Conservation (phyloP, 2,888 invertebrate species). For the Theretra japonica region DNA sequence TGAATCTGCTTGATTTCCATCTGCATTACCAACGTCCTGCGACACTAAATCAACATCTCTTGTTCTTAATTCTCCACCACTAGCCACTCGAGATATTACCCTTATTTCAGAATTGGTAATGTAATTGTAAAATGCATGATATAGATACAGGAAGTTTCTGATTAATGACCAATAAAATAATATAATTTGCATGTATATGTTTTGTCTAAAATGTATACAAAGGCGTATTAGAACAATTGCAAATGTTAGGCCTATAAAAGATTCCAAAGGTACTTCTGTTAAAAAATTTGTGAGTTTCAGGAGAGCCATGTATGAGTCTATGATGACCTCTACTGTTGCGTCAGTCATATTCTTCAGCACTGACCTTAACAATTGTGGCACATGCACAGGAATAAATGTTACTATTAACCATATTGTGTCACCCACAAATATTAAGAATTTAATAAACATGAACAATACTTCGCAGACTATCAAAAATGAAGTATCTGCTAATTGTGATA, state of each 20-base stretch:
- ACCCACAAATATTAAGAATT: constrained; percentile 64
- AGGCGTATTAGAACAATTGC: constrained; percentile 68
- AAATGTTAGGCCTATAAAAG: constrained; percentile 72
- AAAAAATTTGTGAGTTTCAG: constrained; percentile 73
- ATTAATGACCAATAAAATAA: constrained; percentile 66
- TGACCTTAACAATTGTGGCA: constrained; percentile 63
- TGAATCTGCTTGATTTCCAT: constrained; percentile 63
- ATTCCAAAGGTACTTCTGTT: constrained; percentile 78
- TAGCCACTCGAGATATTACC: constrained; percentile 65
- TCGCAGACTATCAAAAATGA: constrained; percentile 57
- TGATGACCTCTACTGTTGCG: constrained; percentile 46
- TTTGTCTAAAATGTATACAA: constrained; percentile 65
- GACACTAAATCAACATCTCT: constrained; percentile 49
- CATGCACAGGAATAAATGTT: constrained; percentile 73
- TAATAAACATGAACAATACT: constrained; percentile 60
- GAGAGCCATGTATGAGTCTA: constrained; percentile 67
- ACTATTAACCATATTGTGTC: constrained; percentile 72
- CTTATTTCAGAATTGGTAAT: constrained; percentile 72
- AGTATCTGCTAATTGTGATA: constrained; percentile 52
- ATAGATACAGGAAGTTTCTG: constrained; percentile 69
- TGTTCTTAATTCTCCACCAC: constrained; percentile 56
- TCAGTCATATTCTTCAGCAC: constrained; percentile 53
- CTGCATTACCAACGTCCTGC: constrained; percentile 53
- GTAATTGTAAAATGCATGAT: constrained; percentile 71
- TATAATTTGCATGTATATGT: constrained; percentile 54